Conservation (phyloP, 2,888 invertebrate species). For the Operophtera brumata region DNA sequence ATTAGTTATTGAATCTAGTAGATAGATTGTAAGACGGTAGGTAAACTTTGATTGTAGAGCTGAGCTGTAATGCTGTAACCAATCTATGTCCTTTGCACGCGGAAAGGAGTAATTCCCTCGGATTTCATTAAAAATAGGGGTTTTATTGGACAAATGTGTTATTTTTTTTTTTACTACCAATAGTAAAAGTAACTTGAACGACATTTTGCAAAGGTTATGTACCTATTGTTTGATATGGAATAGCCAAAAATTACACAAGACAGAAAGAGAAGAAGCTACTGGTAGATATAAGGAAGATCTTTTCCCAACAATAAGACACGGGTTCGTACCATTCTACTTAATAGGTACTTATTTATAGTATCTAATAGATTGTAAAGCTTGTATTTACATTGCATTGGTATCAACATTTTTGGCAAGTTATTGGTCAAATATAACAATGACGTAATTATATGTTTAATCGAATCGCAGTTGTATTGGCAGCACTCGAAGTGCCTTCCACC, state of each 20-base stretch:
- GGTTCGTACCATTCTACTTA: not conserved
- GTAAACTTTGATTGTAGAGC: not conserved
- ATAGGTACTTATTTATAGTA: not conserved
- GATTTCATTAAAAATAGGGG: too few relatives aligned
- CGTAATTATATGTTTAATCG: not conserved
- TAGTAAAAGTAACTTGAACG: not conserved
- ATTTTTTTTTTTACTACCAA: too few relatives aligned
- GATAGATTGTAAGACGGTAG: too few relatives aligned
- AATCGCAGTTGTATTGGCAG: not conserved
- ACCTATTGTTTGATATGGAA: not conserved
- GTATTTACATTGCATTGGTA: too few relatives aligned
- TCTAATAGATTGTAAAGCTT: not conserved
- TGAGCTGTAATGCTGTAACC: too few relatives aligned
- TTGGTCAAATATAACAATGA: not conserved
- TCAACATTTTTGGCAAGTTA: not conserved
- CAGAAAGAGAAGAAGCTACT: too few relatives aligned
- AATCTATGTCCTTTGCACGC: not conserved
- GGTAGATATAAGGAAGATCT: too few relatives aligned
- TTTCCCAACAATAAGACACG: too few relatives aligned
- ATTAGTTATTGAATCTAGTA: too few relatives aligned
- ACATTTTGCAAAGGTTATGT: not conserved
- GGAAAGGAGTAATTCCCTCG: not conserved
- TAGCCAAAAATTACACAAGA: too few relatives aligned
- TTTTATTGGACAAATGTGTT: conserved; percentile 5
- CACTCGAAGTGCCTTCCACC: not conserved